Base-by-base conservation (phyloP, 1,140 invertebrate species). In the Drosophila yakuba region DNA sequence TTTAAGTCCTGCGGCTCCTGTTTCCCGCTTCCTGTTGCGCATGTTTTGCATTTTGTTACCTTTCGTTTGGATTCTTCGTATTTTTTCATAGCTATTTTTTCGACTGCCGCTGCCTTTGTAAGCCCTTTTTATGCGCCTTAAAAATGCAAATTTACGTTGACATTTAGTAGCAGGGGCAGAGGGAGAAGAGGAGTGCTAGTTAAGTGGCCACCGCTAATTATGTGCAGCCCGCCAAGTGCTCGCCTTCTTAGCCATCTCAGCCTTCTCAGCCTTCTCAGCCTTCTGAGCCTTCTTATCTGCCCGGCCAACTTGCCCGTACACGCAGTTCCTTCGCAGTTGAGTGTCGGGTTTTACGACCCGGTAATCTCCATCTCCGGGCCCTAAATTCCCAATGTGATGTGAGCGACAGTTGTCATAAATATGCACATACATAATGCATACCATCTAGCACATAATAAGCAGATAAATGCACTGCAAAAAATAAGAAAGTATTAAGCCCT, bases 71-170 rank as follows among this genome's bases (percentile, higher is more conserved):
- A 14, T 5, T 14, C 14, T 12, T 3, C 38, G 12, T 39, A 39
- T 1, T 14, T 39, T 60, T 32, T 32, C 32, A 8, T 32, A 32
- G 8, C 32, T 32, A 47, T 66, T 51, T 66, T 66, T 66, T 61
- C 36, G 55, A 48, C 62, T 64, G 51, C 38, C 39, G 58, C 38
- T 36, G 58, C 41, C 45, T 35, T 45, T 64, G 32, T 39, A 62
- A 66, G 51, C 62, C 60, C 55, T 66, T 72, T 85, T 81, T 75
- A 79, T 79, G 78, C 66, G 66, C 45, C 67, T 81, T 86, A 69
- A 88, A 86, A 88, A 89, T 89, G 84, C 67, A 86, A 86, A 86
- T 86, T 88, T 86, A 86, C 84, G 79, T 56, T 76, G 75, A 79
- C 83, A 79, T 71, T 58, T 56, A 63, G 50, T 47, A 10, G 48